These are phyloP conservation scores for Griposia aprilina DNA, from an alignment of 2,888 invertebrate genomes.

Conservation along the genomic window DNA sequence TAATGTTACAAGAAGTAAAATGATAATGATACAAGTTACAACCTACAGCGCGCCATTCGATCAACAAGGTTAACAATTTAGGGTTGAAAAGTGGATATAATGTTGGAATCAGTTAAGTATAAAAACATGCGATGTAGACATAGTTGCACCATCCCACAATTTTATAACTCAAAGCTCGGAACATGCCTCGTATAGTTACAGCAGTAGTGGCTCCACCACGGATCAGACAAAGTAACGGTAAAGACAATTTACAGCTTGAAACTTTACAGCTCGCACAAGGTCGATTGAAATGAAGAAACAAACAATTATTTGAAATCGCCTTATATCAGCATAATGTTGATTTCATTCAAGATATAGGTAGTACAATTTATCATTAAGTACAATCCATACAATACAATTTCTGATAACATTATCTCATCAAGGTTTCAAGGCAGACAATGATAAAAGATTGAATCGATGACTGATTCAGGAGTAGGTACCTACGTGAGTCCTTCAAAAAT, in stretches of 20 bases:
- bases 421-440: conserved; percentile 41
- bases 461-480: conserved; percentile 13
- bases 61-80: not conserved
- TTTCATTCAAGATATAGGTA: conserved; percentile 53
- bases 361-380: conserved; percentile 39
- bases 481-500: conserved; percentile 5
- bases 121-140: not conserved
- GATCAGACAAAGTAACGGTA: conserved; percentile 57
- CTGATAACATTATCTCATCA: conserved; percentile 60
- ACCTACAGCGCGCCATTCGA: not conserved
- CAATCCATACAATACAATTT: conserved; percentile 30
- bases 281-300: conserved; percentile 51
- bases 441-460: conserved; percentile 22
- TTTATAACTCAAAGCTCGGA: conserved; percentile 16
- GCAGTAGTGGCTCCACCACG: conserved; percentile 17
- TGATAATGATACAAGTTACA: not conserved
- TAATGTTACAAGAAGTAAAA: not conserved
- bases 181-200: conserved; percentile 23
- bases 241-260: conserved; percentile 52
- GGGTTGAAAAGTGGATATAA: not conserved
- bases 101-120: not conserved
- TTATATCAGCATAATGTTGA: conserved; percentile 29
- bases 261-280: conserved; percentile 54
- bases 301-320: conserved; percentile 38
- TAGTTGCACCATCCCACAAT: not conserved